Evolutionary conservation across 2,113 vertebrate species (phyloP).

Genomic region (Chelonoidis abingdonii): DNA sequence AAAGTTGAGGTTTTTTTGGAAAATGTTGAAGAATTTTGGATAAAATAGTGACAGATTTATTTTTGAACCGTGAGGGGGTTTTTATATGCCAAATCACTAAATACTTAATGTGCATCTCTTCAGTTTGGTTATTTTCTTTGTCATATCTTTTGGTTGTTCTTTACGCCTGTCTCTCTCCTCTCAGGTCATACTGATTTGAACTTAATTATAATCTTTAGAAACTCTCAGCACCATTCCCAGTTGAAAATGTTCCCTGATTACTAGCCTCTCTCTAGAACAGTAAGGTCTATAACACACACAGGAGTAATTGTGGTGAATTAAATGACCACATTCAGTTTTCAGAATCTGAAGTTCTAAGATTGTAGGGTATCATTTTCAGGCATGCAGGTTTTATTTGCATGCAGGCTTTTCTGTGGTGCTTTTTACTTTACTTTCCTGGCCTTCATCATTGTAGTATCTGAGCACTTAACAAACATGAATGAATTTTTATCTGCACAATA

Average conservation of each 20-base stretch:
- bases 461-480: neutral
- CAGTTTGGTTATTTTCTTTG: neutral
- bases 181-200: neutral
- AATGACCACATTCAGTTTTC: neutral
- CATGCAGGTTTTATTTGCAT: neutral
- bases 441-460: neutral
- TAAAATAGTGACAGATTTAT: neutral
- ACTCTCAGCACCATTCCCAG: conserved; percentile 10
- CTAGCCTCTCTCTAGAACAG: neutral
- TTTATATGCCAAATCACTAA: neutral
- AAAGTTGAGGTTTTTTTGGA: neutral
- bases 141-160: neutral
- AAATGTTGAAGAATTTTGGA: neutral
- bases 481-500: neutral
- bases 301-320: neutral
- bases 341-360: neutral
- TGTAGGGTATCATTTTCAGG: neutral
- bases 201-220: neutral
- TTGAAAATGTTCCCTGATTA: neutral
- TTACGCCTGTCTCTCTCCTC: neutral
- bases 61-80: neutral
- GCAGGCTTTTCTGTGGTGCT: neutral
- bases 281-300: neutral
- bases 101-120: neutral
- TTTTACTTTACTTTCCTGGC: neutral